phyloP scores from a whole-genome alignment of 2,113 vertebrate species.

The Variabilichromis moorii region DNA sequence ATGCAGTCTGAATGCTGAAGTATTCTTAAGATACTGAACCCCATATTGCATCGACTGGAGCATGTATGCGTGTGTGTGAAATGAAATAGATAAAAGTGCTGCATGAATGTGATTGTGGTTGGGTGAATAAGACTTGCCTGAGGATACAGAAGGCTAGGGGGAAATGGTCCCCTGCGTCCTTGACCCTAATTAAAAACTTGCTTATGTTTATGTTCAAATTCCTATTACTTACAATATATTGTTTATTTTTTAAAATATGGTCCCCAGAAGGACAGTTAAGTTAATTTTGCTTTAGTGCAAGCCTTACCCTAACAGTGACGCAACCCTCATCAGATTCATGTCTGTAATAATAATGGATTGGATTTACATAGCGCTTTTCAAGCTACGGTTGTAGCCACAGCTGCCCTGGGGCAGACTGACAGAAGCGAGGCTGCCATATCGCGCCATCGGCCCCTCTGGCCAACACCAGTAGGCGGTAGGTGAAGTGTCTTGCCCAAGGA shows the following conservation, averaged over 20 bases:
- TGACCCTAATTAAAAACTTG: not conserved
- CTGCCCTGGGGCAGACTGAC: too few relatives aligned
- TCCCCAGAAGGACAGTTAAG: not conserved
- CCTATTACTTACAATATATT: not conserved
- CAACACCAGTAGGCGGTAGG: accelerated
- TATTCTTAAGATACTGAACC: not conserved
- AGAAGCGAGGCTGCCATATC: too few relatives aligned
- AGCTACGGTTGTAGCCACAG: too few relatives aligned
- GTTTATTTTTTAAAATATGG: not conserved
- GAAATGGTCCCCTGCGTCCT: accelerated
- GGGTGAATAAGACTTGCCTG: not conserved
- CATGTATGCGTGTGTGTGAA: accelerated
- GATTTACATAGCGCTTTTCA: too few relatives aligned
- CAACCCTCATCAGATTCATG: not conserved
- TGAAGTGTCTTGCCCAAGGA: accelerated
- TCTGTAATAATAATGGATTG: too few relatives aligned
- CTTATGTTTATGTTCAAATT: not conserved
- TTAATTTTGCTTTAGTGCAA: not conserved
- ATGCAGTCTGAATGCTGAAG: not conserved
- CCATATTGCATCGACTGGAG: not conserved
- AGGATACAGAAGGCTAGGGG: accelerated
- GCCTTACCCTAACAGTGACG: not conserved
- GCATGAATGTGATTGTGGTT: not conserved
- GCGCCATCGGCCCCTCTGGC: accelerated
- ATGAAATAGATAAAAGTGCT: not conserved